Conservation (phyloP, 2,113 vertebrate species). For the Salminus brasiliensis region DNA sequence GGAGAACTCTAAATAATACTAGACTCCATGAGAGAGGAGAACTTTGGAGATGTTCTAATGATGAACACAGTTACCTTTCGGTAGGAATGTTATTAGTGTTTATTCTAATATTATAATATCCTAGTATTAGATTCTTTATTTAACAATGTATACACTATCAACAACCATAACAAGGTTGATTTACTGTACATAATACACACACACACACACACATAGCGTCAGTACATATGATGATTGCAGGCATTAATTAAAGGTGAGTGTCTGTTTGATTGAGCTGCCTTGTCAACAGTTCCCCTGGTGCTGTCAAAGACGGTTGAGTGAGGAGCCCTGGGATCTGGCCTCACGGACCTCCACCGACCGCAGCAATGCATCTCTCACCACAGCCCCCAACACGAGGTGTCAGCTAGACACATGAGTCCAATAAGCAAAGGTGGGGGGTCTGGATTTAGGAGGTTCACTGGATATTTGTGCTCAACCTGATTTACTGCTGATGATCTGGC, state of each 20-base stretch:
- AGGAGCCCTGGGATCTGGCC: conserved; percentile 57
- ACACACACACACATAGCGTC: background rate
- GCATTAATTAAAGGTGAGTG: background rate
- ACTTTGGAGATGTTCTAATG: too few species aligned
- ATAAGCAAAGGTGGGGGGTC: background rate
- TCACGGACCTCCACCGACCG: background rate
- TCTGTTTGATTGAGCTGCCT: conserved; percentile 8
- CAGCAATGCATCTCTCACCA: conserved; percentile 65
- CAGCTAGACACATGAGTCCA: conserved; percentile 18
- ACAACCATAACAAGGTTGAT: too few species aligned
- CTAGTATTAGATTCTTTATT: too few species aligned
- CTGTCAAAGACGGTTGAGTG: background rate
- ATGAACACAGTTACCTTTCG: too few species aligned
- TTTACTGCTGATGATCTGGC: background rate
- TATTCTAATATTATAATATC: too few species aligned
- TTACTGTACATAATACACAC: background rate
- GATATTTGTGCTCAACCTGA: background rate
- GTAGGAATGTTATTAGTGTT: too few species aligned
- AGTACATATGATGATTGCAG: background rate
- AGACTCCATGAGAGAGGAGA: too few species aligned
- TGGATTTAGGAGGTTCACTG: background rate
- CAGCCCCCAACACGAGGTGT: conserved; percentile 45
- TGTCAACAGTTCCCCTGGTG: background rate
- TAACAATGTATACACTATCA: too few species aligned
- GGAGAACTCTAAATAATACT: too few species aligned